Evolutionary conservation across 2,113 vertebrate genomes (phyloP).

Genomic region (Triplophysa siluroides): DNA sequence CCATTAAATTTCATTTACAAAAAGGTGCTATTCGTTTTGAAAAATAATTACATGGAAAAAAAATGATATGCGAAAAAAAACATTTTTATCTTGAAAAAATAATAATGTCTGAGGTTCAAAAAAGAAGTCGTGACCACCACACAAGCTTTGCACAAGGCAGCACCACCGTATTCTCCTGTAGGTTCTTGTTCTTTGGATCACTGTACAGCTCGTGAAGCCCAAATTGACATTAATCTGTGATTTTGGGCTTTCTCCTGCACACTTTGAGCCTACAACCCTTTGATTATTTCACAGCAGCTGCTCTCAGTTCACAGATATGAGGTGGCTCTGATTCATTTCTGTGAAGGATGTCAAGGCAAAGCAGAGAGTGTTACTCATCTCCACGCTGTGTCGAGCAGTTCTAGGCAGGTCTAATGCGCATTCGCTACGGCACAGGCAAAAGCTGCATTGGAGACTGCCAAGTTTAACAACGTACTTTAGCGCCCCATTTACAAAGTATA

Average conservation of each 20-base stretch:
- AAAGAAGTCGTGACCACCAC: no score
- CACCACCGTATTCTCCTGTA: no score
- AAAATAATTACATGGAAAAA: no score
- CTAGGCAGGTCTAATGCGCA: slow-evolving; percentile 1
- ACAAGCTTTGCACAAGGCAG: no score
- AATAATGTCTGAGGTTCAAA: no score
- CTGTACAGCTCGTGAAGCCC: neutral
- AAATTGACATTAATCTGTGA: slow-evolving; percentile 10
- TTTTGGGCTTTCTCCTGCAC: neutral
- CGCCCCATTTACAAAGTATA: neutral
- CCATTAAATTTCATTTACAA: no score
- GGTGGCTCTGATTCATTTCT: slow-evolving; percentile 10
- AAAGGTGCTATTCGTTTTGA: no score
- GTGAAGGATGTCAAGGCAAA: neutral
- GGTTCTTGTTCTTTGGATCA: neutral
- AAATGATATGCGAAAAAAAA: no score
- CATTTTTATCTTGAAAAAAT: no score
- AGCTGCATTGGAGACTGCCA: neutral
- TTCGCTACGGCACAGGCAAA: neutral
- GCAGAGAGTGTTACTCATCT: slow-evolving; percentile 18
- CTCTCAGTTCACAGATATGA: slow-evolving; percentile 7
- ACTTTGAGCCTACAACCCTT: neutral
- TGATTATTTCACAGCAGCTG: slow-evolving; percentile 13
- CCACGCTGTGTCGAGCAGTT: neutral
- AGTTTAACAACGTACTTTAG: slow-evolving; percentile 3